A percentile compares a stretch with the other conserved stretches of the same genome.
Evolutionary conservation across 2,888 invertebrate genomes (phyloP).

Genomic region (Agonopterix arenella): DNA sequence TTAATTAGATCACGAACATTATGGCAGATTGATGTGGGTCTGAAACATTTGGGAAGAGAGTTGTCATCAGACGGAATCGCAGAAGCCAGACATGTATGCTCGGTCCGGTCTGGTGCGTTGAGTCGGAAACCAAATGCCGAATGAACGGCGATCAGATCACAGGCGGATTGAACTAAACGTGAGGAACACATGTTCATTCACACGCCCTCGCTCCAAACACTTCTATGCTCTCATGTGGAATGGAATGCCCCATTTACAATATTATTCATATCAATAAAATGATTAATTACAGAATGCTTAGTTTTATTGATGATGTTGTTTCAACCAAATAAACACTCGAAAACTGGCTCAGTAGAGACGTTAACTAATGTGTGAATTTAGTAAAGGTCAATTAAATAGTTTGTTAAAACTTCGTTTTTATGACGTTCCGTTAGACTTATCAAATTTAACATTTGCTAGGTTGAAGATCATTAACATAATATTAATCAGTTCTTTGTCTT

Average conservation of each 20-base stretch:
- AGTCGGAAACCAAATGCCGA: too few relatives aligned
- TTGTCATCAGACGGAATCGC: conserved; percentile 23
- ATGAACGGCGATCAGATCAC: conserved; percentile 12
- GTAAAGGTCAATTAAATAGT: not conserved
- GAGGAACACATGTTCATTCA: conserved; percentile 13
- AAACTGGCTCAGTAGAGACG: not conserved
- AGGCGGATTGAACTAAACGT: conserved; percentile 33
- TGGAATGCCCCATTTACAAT: not conserved
- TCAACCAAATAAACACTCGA: too few relatives aligned
- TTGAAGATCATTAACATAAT: not conserved
- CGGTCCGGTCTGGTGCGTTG: not conserved
- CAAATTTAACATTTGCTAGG: not conserved
- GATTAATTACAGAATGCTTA: not conserved
- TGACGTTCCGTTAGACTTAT: conserved; percentile 3
- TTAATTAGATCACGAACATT: not conserved
- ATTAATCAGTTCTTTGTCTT: too few relatives aligned
- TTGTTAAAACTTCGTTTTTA: not conserved
- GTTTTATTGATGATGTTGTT: too few relatives aligned
- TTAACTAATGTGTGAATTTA: not conserved
- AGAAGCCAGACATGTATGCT: conserved; percentile 19
- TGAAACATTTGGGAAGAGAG: conserved; percentile 28
- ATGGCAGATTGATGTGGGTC: conserved; percentile 18
- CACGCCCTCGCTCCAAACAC: not conserved
- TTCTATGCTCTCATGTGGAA: not conserved
- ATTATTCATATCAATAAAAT: not conserved